A percentile compares a stretch with the other conserved stretches of the same genome.
Evolutionary conservation across 2,797 vertebrate genomes (phyloP).

Genomic region (Enteromius trimaculatus): DNA sequence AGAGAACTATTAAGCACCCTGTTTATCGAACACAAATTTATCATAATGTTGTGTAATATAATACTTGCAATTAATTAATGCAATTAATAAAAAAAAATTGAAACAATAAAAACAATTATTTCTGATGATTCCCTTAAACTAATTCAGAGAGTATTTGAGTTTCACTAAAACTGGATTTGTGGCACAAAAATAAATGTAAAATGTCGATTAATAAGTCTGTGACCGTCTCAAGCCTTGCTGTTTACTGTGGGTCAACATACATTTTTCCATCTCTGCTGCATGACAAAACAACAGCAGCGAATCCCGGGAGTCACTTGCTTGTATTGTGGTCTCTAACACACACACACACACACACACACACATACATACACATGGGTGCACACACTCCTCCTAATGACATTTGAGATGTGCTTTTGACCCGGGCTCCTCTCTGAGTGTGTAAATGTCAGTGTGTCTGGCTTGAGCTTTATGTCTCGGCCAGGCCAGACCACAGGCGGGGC

Average conservation of each 20-base stretch:
- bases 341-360: not conserved
- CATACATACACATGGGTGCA: not conserved
- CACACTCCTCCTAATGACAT: conserved; percentile 38
- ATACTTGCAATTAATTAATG: not conserved
- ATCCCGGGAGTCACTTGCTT: not conserved
- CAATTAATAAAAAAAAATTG: not conserved
- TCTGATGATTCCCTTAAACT: not conserved
- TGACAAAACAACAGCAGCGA: conserved; percentile 7
- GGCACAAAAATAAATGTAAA: not conserved
- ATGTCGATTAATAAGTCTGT: not conserved
- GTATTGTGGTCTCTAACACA: conserved; percentile 6
- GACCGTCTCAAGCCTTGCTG: too few relatives aligned
- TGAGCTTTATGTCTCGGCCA: conserved; percentile 1
- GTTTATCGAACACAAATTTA: not conserved
- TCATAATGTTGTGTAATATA: not conserved
- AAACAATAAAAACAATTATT: not conserved
- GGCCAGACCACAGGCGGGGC: conserved; percentile 18
- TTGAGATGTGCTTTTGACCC: conserved; percentile 43
- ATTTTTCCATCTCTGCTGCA: not conserved
- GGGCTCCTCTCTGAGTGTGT: conserved; percentile 18
- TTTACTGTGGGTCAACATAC: not conserved
- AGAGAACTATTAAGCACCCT: not conserved
- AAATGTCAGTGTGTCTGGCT: conserved; percentile 46
- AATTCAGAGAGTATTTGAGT: not conserved
- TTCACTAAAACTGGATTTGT: not conserved